Conservation (phyloP, 2,888 invertebrate species). For the Microctonus aethiopoides region DNA sequence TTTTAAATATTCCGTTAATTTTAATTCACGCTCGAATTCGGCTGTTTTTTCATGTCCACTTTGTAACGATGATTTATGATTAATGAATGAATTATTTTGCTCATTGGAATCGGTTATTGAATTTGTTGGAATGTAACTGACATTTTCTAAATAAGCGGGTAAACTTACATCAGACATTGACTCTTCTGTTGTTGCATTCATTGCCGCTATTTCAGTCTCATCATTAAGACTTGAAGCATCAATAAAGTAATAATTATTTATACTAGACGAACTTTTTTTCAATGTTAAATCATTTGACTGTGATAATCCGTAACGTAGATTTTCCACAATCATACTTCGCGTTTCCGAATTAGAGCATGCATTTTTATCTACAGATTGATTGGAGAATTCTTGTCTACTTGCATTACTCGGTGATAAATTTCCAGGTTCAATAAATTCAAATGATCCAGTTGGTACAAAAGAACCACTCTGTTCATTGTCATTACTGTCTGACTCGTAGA, state of each 20-base stretch:
- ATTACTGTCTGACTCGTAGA: conserved; percentile 55
- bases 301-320: conserved; percentile 38
- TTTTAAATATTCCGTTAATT: conserved; percentile 57
- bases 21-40: conserved; percentile 59
- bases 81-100: conserved; percentile 44
- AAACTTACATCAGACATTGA: conserved; percentile 13
- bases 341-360: conserved; percentile 28
- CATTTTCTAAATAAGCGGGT: conserved; percentile 10
- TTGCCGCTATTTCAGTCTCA: conserved; percentile 66
- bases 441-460: conserved; percentile 52
- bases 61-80: conserved; percentile 46
- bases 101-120: conserved; percentile 37
- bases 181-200: conserved; percentile 33
- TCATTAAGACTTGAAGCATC: conserved; percentile 82
- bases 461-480: conserved; percentile 47
- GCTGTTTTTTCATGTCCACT: conserved; percentile 54
- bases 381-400: conserved; percentile 36
- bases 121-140: conserved; percentile 38
- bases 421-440: conserved; percentile 53
- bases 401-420: conserved; percentile 35
- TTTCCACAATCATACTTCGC: conserved; percentile 40
- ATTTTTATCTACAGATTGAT: conserved; percentile 32
- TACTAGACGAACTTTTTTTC: conserved; percentile 55
- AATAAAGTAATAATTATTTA: conserved; percentile 77
- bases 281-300: conserved; percentile 40